Base-by-base conservation (phyloP, 2,113 vertebrate species). In the Genyomyrus donnyi region DNA sequence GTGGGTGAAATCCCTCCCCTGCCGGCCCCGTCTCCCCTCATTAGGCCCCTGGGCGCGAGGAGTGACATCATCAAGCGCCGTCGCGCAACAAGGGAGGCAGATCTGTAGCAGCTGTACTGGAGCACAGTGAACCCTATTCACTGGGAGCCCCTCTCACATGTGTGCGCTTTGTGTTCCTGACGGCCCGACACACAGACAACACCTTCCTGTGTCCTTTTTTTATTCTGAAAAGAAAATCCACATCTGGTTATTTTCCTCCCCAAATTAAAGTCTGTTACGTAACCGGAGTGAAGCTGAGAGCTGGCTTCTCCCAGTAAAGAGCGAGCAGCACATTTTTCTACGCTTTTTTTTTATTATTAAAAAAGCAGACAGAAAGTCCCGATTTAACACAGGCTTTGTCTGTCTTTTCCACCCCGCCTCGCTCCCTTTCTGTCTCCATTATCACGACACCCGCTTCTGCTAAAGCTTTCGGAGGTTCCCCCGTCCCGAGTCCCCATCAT, bases 61-160 rank as follows among this genome's bases (percentile, higher is more conserved):
- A 94, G 93, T 95, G 93, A 94, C 93, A 93, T 95, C 94, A 94
- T 93, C 93, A 93, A 94, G 92, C 88, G 48, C 83, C 91, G 90
- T 91, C 91, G 90, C 92, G 93, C 94, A 95, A 95, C 95, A 94
- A 94, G 93, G 45, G 85, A 89, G 46, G 90, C 91, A 93, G 94
- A 95, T 94, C 94, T 91, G 90, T 92, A 92, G 94, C 94, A 95
- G 94, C 96, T 96, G 95, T 93, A 91, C 94, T 91, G 89, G 90
- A 90, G 95, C 91, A 95, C 95, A 95, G 91, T 93, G 93, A 91
- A 90, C 90, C 93, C 90, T 95, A 94, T 95, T 95, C 94, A 90
- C 91, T 70, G n/a, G 85, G 91, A 93, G 74, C 49, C 45, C 42
- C 85, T 87, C 39, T 77, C 46, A 90, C 62, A 52, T 89, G 31